Evolutionary conservation across 2,888 invertebrate species (phyloP), one percentile per base, ranked within the genome.

Genomic region (Anthophora plumipes): DNA sequence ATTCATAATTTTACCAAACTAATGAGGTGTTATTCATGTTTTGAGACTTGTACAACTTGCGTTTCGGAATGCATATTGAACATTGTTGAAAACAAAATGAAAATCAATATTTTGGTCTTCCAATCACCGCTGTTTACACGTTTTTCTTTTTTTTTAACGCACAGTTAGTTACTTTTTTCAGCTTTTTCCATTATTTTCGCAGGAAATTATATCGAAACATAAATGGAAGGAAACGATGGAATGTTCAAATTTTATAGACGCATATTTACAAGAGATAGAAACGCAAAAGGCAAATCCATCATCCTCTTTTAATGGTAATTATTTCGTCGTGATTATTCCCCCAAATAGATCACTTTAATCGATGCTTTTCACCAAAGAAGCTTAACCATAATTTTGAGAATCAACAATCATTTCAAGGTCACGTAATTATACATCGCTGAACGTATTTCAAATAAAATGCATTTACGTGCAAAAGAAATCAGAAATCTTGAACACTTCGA

Each of bases 221-320:
- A 90, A 91, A 61, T 73, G 81, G 22, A 88, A 86, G 6, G 84
- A 85, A 81, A 72, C 71, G 8, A 59, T 82, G 6, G 77, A 86
- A 31, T 72, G 84, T 39, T 84, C 90, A 17, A 91, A 91, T 82
- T 86, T 93, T 59, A 91, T 92, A 46, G 93, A 93, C 61, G 89
- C 85, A 54, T 93, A 92, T 75, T 79, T 92, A 5, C 85, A 90
- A 43, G 90, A 92, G 82, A 89, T 93, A 52, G 85, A 91, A n/a
- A 54, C 66, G 12, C 87, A 82, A 8, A 80, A 86, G 73, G 63
- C 75, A 9, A 88, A 89, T 59, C 72, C 87, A 6, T 75, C 74
- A 8, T 87, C 92, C 0, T 82, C 84, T n/a, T 92, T 92, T 61
- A 80, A 91, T 63, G 92, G 92, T 92, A 87, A 84, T 22, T 20